Evolutionary conservation across 2,113 vertebrate species (phyloP).

Genomic region (Carassius auratus): DNA sequence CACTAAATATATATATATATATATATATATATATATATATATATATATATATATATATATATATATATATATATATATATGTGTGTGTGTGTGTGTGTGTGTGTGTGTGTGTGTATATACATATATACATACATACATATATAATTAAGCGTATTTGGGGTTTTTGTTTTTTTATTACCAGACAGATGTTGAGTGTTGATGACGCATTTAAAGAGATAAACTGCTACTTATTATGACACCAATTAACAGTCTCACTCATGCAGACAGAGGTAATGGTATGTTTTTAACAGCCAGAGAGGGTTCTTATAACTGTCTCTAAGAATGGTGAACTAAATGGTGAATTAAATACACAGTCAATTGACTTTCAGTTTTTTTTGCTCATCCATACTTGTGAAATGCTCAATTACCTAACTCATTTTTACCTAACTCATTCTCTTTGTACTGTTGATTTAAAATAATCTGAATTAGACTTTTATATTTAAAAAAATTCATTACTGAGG

Average conservation of each 20-base stretch:
- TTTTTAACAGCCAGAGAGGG: background rate
- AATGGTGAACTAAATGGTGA: too few relatives aligned
- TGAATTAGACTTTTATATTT: background rate
- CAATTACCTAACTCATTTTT: background rate
- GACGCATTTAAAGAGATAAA: conserved; percentile 23
- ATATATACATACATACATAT: too few relatives aligned
- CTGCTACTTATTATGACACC: background rate
- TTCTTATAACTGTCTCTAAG: background rate
- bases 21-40: too few relatives aligned
- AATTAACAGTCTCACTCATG: conserved; percentile 6
- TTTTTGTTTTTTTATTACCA: background rate
- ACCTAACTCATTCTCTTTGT: background rate
- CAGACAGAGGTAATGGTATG: conserved; percentile 6
- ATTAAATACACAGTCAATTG: conserved; percentile 11
- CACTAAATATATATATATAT: too few relatives aligned
- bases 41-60: too few relatives aligned
- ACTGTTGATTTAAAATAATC: background rate
- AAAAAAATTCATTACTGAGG: background rate
- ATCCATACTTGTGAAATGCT: conserved; percentile 1
- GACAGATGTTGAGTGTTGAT: background rate
- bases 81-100: too few relatives aligned
- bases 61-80: too few relatives aligned
- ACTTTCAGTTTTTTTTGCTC: background rate
- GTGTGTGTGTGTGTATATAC: too few relatives aligned
- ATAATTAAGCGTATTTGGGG: too few relatives aligned